These are phyloP conservation scores for Lacanobia wlatinum DNA, from an alignment of 2,888 invertebrate species.

Conservation along the genomic window DNA sequence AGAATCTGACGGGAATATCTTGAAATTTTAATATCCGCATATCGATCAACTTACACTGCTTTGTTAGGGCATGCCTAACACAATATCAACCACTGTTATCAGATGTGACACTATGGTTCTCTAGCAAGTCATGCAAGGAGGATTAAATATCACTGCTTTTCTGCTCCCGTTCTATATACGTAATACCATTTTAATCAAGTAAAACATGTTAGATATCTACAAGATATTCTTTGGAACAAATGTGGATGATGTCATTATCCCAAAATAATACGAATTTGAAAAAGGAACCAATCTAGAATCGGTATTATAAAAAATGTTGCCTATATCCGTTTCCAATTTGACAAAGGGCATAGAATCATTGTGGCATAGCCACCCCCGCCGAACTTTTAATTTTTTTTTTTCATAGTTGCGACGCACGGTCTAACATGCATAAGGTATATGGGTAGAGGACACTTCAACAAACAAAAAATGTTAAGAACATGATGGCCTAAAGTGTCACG, in stretches of 20 bases:
- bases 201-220: background rate
- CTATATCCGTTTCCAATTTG: background rate
- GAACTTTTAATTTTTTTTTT: no score
- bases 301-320: constrained; percentile 26
- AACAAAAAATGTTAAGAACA: no score
- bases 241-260: constrained; percentile 17
- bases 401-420: no score
- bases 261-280: constrained; percentile 59
- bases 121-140: background rate
- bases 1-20: constrained; percentile 39
- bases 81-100: background rate
- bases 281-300: constrained; percentile 58
- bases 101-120: background rate
- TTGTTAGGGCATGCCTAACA: constrained; percentile 2
- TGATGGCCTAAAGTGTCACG: no score
- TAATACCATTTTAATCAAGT: background rate
- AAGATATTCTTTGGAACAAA: constrained; percentile 33
- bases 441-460: no score
- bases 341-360: no score
- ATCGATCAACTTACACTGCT: constrained; percentile 17
- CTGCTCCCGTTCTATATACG: constrained; percentile 20
- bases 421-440: no score
- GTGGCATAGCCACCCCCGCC: no score
- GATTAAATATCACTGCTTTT: background rate
- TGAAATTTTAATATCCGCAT: constrained; percentile 27